A percentile compares a stretch with the other conserved stretches of the same genome.
phyloP scores from a whole-genome alignment of 2,797 vertebrate species.

The Uromys caudimaculatus region DNA sequence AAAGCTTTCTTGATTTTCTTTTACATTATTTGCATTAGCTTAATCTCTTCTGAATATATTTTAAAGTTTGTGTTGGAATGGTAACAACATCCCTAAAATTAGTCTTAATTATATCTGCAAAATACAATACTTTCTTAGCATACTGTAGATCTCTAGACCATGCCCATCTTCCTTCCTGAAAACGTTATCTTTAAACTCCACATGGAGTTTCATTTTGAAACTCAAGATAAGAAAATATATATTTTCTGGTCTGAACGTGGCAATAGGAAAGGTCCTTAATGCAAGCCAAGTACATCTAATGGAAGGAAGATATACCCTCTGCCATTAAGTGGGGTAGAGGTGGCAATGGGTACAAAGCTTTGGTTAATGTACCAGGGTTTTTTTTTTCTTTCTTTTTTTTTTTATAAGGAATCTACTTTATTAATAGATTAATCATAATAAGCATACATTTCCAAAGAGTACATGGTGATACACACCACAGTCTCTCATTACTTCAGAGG shows the following conservation, averaged over 20 bases:
- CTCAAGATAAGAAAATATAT: neutral
- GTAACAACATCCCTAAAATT: neutral
- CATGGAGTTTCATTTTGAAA: conserved; percentile 28
- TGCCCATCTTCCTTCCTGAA: neutral
- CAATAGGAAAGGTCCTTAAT: neutral
- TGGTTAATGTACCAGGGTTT: neutral
- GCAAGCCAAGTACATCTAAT: neutral
- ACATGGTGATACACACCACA: neutral
- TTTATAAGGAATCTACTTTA: neutral
- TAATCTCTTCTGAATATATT: neutral
- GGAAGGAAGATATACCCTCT: neutral
- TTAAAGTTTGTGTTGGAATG: neutral
- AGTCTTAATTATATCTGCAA: neutral
- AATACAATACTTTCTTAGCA: neutral
- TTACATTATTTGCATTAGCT: neutral
- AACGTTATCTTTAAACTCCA: conserved; percentile 10
- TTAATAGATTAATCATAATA: conserved; percentile 43
- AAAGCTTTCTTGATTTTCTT: neutral
- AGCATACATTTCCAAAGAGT: neutral
- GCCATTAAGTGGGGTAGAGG: neutral
- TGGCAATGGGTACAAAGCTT: neutral
- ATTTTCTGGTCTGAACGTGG: neutral
- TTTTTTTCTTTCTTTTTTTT: too few species aligned
- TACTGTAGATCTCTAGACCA: neutral
- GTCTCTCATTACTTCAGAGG: neutral